Evolutionary conservation across 2,888 invertebrate species (phyloP).

Genomic region (Marasmarcha lunaedactyla): DNA sequence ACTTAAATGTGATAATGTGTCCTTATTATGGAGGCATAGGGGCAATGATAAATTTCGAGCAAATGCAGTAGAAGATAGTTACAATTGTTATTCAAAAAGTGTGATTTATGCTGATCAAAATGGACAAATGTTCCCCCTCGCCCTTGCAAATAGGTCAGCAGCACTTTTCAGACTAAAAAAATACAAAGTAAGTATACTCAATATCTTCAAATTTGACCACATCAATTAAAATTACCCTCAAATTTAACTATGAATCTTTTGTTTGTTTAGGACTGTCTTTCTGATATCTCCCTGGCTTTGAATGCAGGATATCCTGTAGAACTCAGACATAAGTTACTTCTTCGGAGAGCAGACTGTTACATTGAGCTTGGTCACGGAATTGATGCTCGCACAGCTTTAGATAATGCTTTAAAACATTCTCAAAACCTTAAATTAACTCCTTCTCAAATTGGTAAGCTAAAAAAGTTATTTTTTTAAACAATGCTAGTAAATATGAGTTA

Average conservation of each 20-base stretch:
- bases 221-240: too few relatives aligned
- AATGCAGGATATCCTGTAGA: constrained; percentile 72
- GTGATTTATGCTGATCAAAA: constrained; percentile 67
- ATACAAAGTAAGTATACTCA: constrained; percentile 63
- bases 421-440: constrained; percentile 21
- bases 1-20: constrained; percentile 40
- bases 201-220: too few relatives aligned
- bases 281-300: constrained; percentile 73
- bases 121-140: constrained; percentile 70
- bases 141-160: constrained; percentile 78
- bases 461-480: constrained; percentile 9
- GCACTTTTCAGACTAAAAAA: constrained; percentile 70
- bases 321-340: constrained; percentile 73
- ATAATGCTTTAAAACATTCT: constrained; percentile 26
- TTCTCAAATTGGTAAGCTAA: constrained; percentile 27
- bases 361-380: constrained; percentile 54
- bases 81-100: constrained; percentile 73
- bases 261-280: constrained; percentile 66
- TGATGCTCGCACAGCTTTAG: constrained; percentile 37
- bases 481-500: too few relatives aligned
- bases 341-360: constrained; percentile 75
- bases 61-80: constrained; percentile 60
- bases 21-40: constrained; percentile 47
- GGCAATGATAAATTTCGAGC: constrained; percentile 72
- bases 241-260: too few relatives aligned